Evolutionary conservation across 2,797 vertebrate genomes (phyloP), one percentile per base, ranked within the genome.

Genomic region (Rhinichthys osculus): DNA sequence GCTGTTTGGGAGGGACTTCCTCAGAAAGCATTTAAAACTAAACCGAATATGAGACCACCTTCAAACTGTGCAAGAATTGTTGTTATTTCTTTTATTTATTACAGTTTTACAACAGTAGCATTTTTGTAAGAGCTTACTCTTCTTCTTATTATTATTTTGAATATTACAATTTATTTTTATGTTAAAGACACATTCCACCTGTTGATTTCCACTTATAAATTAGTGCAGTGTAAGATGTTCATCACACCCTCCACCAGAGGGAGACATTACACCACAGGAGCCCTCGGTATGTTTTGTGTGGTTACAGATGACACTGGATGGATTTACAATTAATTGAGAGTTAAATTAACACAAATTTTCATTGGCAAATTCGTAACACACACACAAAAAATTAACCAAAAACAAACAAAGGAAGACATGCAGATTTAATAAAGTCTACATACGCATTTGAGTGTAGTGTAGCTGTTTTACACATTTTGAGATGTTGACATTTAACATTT

Each of bases 241-340:
- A 54, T 70, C 27, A 38, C 19, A 42, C 59, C 10, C 8, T 71
- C 74, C 83, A 71, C 50, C 21, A 85, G 83, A 79, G 64, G 76
- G 83, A 79, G 83, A 78, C 83, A 62, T 35, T 17, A 79, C 50
- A 78, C 74, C 52, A 71, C 76, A 17, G 40, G 64, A 71, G 13
- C 50, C 50, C 16, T 44, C 62, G 30, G 33, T 16, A 19, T 35
- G 4, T 30, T 21, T 47, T 23, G 7, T 33, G 4, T 8, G 27
- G 2, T 9, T 5, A 54, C 14, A 83, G 5, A 47, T 0, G 6
- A 5, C 7, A 50, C 5, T 1, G 9, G 33, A 35, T 11, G 19
- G 16, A 47, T 17, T 79, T 21, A 17, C 57, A 47, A 30, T 33
- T 16, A 35, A 23, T 8, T 4, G 4, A 47, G 4, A 47, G 27